phyloP scores from a whole-genome alignment of 2,113 vertebrate genomes.

The Lanius collurio region DNA sequence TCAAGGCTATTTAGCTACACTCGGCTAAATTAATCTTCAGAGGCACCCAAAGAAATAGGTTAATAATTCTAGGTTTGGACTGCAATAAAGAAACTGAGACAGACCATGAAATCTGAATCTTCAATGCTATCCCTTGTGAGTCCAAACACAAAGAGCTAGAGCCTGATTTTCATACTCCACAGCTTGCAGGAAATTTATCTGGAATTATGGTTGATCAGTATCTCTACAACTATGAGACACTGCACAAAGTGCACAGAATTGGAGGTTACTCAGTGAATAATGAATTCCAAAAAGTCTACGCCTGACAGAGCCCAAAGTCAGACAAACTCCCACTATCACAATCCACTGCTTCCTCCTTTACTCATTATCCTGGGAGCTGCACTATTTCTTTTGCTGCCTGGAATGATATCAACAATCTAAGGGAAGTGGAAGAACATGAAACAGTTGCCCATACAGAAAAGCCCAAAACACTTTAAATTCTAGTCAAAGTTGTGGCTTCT shows the following conservation, averaged over 20 bases:
- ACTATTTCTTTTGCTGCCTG: neutral
- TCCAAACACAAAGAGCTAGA: neutral
- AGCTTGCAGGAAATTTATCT: neutral
- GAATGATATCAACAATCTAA: neutral
- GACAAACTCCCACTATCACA: neutral
- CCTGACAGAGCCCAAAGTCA: neutral
- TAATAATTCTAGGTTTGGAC: neutral
- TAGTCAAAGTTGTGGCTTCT: neutral
- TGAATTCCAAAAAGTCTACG: neutral
- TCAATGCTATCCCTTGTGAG: neutral
- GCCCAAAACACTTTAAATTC: neutral
- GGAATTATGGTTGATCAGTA: neutral
- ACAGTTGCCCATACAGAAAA: neutral
- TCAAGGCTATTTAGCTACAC: neutral
- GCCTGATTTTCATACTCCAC: neutral
- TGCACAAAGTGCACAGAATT: neutral
- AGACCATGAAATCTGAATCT: slow-evolving; percentile 23
- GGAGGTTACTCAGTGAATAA: neutral
- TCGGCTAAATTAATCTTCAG: neutral
- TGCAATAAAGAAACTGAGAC: neutral
- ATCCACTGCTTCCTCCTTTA: neutral
- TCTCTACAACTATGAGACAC: neutral
- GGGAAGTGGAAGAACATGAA: neutral
- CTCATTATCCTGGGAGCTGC: neutral
- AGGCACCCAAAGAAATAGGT: neutral